phyloP scores from a whole-genome alignment of 2,797 vertebrate genomes.

The Pipistrellus pipistrellus region DNA sequence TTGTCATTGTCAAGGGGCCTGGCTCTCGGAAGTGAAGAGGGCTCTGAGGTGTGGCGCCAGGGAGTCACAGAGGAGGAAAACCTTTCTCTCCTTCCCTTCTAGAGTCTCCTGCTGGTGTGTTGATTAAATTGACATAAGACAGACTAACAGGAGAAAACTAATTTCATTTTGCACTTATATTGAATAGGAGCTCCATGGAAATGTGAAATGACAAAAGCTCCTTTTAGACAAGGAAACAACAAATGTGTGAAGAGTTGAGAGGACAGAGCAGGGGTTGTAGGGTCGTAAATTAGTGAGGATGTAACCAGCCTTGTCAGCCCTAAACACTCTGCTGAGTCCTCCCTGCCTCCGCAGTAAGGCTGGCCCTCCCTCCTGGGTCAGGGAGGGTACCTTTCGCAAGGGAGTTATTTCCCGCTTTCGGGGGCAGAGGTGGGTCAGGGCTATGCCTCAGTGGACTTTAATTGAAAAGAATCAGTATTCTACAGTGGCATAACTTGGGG shows the following conservation, averaged over 20 bases:
- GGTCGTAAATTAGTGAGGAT: not conserved
- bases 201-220: not conserved
- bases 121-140: not conserved
- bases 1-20: not conserved
- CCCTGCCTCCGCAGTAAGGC: not conserved
- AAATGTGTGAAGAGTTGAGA: not conserved
- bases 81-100: not conserved
- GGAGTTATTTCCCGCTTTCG: not conserved
- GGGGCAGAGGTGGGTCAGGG: not conserved
- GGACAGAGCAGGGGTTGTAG: not conserved
- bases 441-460: not conserved
- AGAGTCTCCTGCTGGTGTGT: too few relatives aligned
- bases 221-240: not conserved
- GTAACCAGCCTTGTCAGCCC: not conserved
- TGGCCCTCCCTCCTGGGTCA: not conserved
- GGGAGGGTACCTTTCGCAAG: not conserved
- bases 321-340: not conserved
- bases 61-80: not conserved
- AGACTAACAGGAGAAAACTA: not conserved
- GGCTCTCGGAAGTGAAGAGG: not conserved
- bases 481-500: not conserved
- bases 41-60: not conserved
- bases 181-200: not conserved
- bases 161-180: not conserved
- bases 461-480: not conserved